These are phyloP conservation scores for Sebastes steindachneri DNA, from an alignment of 2,797 vertebrate genomes.

Conservation along the genomic window DNA sequence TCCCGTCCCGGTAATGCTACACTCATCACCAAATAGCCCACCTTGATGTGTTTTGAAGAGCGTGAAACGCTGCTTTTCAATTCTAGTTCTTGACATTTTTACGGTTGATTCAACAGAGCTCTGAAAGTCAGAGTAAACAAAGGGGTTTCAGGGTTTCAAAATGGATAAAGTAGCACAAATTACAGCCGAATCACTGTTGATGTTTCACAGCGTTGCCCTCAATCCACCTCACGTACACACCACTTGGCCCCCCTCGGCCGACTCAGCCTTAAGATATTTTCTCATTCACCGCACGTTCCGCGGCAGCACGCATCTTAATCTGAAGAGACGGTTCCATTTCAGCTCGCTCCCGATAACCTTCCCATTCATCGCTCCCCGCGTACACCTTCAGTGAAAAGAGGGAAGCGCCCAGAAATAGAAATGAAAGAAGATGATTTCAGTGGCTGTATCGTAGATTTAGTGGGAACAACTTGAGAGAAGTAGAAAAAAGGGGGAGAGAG, in stretches of 20 bases:
- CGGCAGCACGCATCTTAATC: slow-evolving; percentile 70
- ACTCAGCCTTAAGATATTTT: slow-evolving; percentile 42
- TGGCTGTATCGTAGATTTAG: slow-evolving; percentile 55
- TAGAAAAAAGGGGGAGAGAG: slow-evolving; percentile 1
- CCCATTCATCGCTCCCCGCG: slow-evolving; percentile 45
- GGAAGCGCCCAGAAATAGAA: slow-evolving; percentile 58
- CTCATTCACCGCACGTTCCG: slow-evolving; percentile 62
- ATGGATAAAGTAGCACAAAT: slow-evolving; percentile 44
- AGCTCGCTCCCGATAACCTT: slow-evolving; percentile 61
- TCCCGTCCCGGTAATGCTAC: slow-evolving; percentile 7
- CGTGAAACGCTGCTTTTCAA: slow-evolving; percentile 38
- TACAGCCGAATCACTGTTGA: slow-evolving; percentile 44
- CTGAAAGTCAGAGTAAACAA: slow-evolving; percentile 45
- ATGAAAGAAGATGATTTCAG: slow-evolving; percentile 67
- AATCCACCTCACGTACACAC: slow-evolving; percentile 26
- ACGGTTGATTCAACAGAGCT: slow-evolving; percentile 30
- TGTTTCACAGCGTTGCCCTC: slow-evolving; percentile 49
- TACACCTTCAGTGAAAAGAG: slow-evolving; percentile 58
- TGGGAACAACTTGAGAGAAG: slow-evolving; percentile 46
- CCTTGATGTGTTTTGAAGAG: slow-evolving; percentile 8
- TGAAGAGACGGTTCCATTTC: slow-evolving; percentile 75
- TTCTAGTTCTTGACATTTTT: slow-evolving; percentile 54
- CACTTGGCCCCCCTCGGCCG: not conserved
- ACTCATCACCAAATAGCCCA: not conserved
- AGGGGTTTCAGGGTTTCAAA: slow-evolving; percentile 26